These are phyloP conservation scores for Zosterops japonicus DNA, from an alignment of 2,113 vertebrate species.

Conservation along the genomic window DNA sequence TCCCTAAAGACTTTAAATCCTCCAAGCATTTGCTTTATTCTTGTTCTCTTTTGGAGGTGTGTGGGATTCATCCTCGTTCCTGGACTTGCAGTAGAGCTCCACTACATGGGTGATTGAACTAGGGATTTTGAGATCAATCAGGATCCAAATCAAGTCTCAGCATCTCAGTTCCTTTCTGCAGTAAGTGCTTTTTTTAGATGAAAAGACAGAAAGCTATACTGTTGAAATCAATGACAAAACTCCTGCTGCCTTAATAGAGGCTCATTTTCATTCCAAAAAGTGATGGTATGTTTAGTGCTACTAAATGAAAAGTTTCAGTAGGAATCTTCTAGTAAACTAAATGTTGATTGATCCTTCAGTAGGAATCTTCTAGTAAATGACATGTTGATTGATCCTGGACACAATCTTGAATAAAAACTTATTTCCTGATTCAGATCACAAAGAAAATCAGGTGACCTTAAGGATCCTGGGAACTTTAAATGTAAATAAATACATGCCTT, in stretches of 20 bases:
- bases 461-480: neutral
- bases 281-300: neutral
- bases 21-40: constrained; percentile 14
- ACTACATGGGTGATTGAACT: neutral
- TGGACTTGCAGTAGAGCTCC: neutral
- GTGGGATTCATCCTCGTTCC: neutral
- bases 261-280: neutral
- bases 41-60: neutral
- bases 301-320: neutral
- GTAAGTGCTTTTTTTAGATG: neutral
- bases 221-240: neutral
- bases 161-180: neutral
- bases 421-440: neutral
- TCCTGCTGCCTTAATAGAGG: neutral
- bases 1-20: constrained; percentile 35
- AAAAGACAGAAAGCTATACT: neutral
- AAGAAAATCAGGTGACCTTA: neutral
- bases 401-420: neutral
- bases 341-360: neutral
- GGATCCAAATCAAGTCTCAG: neutral
- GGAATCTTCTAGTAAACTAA: neutral
- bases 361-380: neutral
- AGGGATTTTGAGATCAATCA: constrained; percentile 36
- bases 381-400: neutral
- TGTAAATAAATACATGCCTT: neutral